Base-by-base conservation (phyloP, 2,888 invertebrate genomes). In the Tetragnatha montana region DNA sequence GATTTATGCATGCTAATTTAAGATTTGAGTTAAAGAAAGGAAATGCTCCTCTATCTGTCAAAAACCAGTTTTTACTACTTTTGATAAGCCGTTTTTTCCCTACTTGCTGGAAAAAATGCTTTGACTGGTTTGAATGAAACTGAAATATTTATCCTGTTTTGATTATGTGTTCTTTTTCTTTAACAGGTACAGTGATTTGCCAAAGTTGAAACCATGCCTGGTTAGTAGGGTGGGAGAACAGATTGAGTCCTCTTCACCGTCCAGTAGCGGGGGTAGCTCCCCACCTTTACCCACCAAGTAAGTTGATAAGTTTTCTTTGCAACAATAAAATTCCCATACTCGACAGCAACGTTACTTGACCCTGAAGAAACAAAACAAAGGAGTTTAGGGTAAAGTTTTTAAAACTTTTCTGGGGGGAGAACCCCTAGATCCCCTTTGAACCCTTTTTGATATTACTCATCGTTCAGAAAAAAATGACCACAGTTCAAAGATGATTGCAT, bases 171-270 rank as follows among this genome's bases (percentile, higher is more conserved):
- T 35, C 35, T 35, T 50, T 73, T 83, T 78, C 19, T 1, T 74
- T 86, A 82, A 7, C 74, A 91, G 91, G 22, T 91, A 88, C 83
- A 84, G 78, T 47, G 84, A 74, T 74, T 88, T 87, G n/a, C 90
- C 91, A 8, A 90, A 91, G 74, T 74, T 91, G 47, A 91, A 91
- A 51, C 91, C 91, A 6, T 91, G 91, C 79, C 82, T 91, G 50
- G 91, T 91, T 49, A 91, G 88, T 68, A 78, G 88, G 0, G 83
- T 89, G 88, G 83, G 80, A 14, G 85, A 89, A 35, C 87, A 87
- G 8, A 68, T 73, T 35, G 88, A 90, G 47, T 87, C 87, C 47
- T 81, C 82, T 14, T 90, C 89, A 12, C 49, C 89, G 14, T 50
- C 91, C 21, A 70, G 76, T 49, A 88, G 74, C 73, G 79, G 86